Percentiles rank a stretch among this genome's conserved stretches.
Evolutionary conservation across 2,888 invertebrate genomes (phyloP).

Genomic region (Melangyna quadrimaculata): DNA sequence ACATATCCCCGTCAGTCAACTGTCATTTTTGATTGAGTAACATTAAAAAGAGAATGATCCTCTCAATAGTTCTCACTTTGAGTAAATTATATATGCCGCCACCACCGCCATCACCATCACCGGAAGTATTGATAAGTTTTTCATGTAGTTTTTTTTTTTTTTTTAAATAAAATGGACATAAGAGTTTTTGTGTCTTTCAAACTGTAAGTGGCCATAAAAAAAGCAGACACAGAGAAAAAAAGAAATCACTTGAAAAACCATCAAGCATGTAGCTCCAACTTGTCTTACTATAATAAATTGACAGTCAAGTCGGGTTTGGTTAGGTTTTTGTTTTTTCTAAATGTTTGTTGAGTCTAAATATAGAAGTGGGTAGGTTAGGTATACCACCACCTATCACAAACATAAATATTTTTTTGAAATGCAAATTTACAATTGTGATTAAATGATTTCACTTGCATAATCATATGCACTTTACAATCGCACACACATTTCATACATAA

Average conservation of each 20-base stretch:
- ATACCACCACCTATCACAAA: too few species aligned
- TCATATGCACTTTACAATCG: conserved; percentile 22
- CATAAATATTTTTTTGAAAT: conserved; percentile 24
- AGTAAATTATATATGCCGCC: not conserved
- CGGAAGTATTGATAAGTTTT: conserved; percentile 59
- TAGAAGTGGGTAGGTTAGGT: conserved; percentile 2
- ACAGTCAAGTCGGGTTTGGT: conserved; percentile 30
- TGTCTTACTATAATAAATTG: not conserved
- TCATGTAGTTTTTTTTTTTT: conserved; percentile 10
- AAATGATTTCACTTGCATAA: conserved; percentile 66
- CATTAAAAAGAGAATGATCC: conserved; percentile 3
- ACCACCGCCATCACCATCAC: not conserved
- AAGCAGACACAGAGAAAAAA: too few species aligned
- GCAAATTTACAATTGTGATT: conserved; percentile 21
- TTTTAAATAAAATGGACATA: conserved; percentile 9
- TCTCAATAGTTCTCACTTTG: conserved; percentile 2
- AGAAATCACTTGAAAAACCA: not conserved
- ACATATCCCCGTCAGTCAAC: conserved; percentile 51
- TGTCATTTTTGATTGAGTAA: conserved; percentile 60
- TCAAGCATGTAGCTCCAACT: not conserved
- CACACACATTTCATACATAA: not conserved
- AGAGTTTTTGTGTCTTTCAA: not conserved
- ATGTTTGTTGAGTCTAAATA: not conserved
- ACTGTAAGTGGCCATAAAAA: not conserved
- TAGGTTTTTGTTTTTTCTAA: not conserved